Evolutionary conservation across 2,797 vertebrate species (phyloP).

Genomic region (Graptemys geographica): DNA sequence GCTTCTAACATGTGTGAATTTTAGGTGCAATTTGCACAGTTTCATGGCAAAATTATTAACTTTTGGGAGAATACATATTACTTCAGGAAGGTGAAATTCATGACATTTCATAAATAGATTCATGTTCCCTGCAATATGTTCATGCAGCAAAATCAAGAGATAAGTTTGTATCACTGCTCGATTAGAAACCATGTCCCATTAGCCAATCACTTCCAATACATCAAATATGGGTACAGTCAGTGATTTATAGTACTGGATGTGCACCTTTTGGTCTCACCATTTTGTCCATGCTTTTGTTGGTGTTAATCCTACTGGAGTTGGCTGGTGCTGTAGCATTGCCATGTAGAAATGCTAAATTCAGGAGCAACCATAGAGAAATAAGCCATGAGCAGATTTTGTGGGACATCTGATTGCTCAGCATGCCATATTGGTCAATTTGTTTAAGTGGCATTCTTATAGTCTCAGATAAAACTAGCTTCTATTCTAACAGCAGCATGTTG

Average conservation of each 20-base stretch:
- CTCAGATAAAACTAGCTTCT: fast-evolving
- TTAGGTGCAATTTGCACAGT: background rate
- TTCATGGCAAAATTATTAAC: background rate
- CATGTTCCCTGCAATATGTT: background rate
- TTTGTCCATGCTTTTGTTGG: background rate
- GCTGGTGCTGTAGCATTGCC: background rate
- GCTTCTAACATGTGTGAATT: background rate
- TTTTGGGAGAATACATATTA: background rate
- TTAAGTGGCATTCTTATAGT: background rate
- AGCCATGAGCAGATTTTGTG: fast-evolving
- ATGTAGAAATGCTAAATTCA: fast-evolving
- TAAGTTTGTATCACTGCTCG: background rate
- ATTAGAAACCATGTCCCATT: background rate
- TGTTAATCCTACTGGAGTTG: background rate
- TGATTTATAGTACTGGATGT: background rate
- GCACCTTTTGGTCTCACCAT: background rate
- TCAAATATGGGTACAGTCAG: background rate
- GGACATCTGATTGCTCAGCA: fast-evolving
- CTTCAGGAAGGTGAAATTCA: background rate
- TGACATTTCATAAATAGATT: background rate
- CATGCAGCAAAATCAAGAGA: background rate
- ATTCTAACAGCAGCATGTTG: background rate
- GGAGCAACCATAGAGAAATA: fast-evolving
- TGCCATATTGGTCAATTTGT: background rate
- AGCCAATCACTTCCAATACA: background rate